Base-by-base conservation (phyloP, 2,888 invertebrate genomes). In the Drosophila neonasuta region DNA sequence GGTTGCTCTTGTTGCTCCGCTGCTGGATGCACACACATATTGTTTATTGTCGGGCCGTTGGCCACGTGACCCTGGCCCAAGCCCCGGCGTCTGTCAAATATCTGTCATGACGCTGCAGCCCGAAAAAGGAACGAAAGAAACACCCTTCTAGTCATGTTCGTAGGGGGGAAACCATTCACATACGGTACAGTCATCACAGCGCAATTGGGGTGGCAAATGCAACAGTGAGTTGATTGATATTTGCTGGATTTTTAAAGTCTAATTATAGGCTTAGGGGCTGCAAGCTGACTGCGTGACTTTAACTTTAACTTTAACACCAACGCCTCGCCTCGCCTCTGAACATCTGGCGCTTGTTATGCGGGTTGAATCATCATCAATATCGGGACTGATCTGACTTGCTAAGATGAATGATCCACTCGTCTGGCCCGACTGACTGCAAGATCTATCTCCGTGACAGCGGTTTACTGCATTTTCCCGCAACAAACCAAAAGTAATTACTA, bases 31-130 rank as follows among this genome's bases (percentile, higher is more conserved):
- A 39, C 36, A 51, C 42, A 24, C 48, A 24, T 55, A 41, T 52
- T 56, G 65, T 66, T 71, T 36, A n/a, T 13, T 41, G 39, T 15
- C 39, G 39, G 39, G 13, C 39, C 39, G 15, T 15, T 41, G 39
- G 55, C 62, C 75, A 68, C 75, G 74, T 68, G 74, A 75, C 71
- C 72, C 59, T 54, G 63, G 49, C 10, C n/a, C 36, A 11, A 63
- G 49, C 10, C 36, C 36, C 5, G 67, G 49, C 74, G 56, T 62
- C 72, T 67, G 67, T 63, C 67, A 54, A 55, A 57, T 59, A 63
- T 60, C 60, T 71, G 34, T 56, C 72, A 67, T 54, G 63, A 63
- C 30, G 49, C 10, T 24, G 24, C 24, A 24, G 24, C 1, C 24
- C 24, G 24, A 24, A 24, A 24, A 24, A 24, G 24, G 24, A 24